Conservation (phyloP, 2,797 vertebrate genomes). For the Pangasius mekongensis region DNA sequence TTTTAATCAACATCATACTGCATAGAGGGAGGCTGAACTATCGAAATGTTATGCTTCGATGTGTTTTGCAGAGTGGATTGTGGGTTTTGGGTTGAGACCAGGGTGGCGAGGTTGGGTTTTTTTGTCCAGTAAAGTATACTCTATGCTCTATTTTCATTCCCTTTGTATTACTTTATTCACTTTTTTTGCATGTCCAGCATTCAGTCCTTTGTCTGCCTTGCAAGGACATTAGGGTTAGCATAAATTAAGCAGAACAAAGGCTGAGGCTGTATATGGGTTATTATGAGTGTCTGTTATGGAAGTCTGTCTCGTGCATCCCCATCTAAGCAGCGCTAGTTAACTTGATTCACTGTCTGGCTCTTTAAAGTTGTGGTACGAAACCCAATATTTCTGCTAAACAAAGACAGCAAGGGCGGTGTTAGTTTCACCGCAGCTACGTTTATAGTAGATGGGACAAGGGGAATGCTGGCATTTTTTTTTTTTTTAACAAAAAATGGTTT, state of each 20-base stretch:
- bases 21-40: conserved; percentile 77
- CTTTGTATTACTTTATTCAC: conserved; percentile 40
- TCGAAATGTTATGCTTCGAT: conserved; percentile 74
- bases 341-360: conserved; percentile 61
- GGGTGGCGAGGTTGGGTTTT: conserved; percentile 51
- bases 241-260: conserved; percentile 76
- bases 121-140: conserved; percentile 27
- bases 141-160: not conserved
- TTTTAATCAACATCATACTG: conserved; percentile 85
- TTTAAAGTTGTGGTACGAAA: conserved; percentile 69
- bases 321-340: conserved; percentile 60
- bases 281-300: conserved; percentile 66
- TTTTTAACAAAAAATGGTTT: not conserved
- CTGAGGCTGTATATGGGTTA: conserved; percentile 63
- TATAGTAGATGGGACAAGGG: conserved; percentile 1
- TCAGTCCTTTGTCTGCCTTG: conserved; percentile 70
- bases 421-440: conserved; percentile 22
- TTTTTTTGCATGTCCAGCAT: conserved; percentile 62
- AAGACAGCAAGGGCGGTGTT: conserved; percentile 61
- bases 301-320: conserved; percentile 67
- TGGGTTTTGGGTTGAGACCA: conserved; percentile 70
- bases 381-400: conserved; percentile 69
- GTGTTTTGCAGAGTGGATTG: conserved; percentile 64
- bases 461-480: not conserved
- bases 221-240: conserved; percentile 69